Conservation (phyloP, 2,113 vertebrate species). For the Lates calcarifer region DNA sequence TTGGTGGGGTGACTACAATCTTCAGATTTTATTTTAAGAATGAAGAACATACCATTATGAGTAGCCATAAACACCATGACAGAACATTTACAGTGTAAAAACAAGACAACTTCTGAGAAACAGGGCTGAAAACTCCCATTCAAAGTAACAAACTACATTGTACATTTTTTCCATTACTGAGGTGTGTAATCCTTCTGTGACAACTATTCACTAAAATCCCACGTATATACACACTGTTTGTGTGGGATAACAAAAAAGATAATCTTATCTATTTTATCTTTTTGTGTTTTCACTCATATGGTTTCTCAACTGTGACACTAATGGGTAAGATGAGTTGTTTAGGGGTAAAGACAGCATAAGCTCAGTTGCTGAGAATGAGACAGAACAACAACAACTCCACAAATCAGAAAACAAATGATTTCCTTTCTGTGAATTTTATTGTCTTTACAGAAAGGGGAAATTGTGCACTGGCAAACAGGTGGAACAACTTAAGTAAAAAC, state of each 20-base stretch:
- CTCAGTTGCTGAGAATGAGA: not conserved
- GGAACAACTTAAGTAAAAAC: not conserved
- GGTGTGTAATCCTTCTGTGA: not conserved
- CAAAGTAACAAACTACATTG: not conserved
- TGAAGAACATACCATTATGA: not conserved
- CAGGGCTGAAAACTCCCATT: not conserved
- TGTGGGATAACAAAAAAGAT: not conserved
- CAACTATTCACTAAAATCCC: constrained; percentile 1
- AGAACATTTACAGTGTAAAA: not conserved
- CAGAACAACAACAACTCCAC: not conserved
- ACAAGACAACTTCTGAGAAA: constrained; percentile 11
- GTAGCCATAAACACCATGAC: not conserved
- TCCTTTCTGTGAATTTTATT: constrained; percentile 10
- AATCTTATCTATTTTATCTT: not conserved
- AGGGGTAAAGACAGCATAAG: not conserved
- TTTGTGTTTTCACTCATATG: not conserved
- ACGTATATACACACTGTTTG: not conserved
- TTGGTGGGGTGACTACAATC: too few relatives aligned
- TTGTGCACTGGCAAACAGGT: not conserved
- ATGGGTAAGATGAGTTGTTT: not conserved
- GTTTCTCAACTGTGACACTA: not conserved
- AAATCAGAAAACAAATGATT: constrained; percentile 12
- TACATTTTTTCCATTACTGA: not conserved
- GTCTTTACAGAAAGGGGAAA: constrained; percentile 15
- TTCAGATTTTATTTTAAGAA: not conserved